These are phyloP conservation scores for Aurelia sp. DNA, from an alignment of 30 jellyfish, hydroid and myxozoan genomes.

Conservation along the genomic window DNA sequence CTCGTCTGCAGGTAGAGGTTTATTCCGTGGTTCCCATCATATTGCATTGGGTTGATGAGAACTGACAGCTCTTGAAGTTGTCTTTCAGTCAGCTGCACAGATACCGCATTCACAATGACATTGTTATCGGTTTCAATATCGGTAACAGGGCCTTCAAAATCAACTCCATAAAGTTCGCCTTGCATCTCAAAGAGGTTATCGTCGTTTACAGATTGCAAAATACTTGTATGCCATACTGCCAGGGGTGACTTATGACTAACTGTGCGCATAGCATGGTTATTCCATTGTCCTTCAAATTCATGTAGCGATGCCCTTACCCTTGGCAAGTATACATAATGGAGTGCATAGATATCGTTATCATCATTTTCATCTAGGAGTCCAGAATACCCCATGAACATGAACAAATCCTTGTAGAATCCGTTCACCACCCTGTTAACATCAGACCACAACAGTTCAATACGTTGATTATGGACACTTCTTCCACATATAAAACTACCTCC, in stretches of 20 bases:
- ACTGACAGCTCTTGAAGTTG: background rate
- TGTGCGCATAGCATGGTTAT: constrained; percentile 33
- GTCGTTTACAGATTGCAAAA: background rate
- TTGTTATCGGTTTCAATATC: constrained; percentile 2
- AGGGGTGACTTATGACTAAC: constrained; percentile 21
- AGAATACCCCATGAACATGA: constrained; percentile 18
- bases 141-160: constrained; percentile 4
- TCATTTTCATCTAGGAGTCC: constrained; percentile 22
- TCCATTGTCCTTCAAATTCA: constrained; percentile 45
- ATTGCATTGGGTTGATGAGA: background rate
- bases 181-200: background rate
- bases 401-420: constrained; percentile 15
- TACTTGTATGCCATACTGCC: constrained; percentile 34
- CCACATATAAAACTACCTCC: constrained; percentile 70
- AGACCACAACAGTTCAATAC: constrained; percentile 63
- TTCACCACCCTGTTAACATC: constrained; percentile 53
- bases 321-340: constrained; percentile 50
- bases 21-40: constrained; percentile 15
- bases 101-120: background rate
- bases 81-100: background rate
- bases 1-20: background rate
- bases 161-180: constrained; percentile 13
- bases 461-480: constrained; percentile 52
- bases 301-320: constrained; percentile 18
- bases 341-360: constrained; percentile 25